Percentiles rank a stretch among this genome's conserved stretches.
Evolutionary conservation across 2,797 vertebrate genomes (phyloP).

Genomic region (Pangasius krempfi): DNA sequence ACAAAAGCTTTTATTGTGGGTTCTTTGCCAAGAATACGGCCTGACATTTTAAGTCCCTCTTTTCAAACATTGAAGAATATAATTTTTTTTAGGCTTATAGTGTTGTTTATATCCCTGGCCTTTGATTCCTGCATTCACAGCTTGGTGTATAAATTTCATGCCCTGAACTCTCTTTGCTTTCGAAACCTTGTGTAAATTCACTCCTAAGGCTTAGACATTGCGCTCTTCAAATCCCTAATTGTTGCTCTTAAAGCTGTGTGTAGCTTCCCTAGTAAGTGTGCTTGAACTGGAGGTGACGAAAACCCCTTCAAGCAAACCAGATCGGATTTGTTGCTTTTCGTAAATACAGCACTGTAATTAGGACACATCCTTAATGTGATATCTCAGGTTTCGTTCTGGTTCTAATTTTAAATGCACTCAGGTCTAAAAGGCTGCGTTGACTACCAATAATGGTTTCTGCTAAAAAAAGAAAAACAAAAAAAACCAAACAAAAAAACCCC

Average conservation of each 20-base stretch:
- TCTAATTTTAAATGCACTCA: neutral
- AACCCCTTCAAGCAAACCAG: neutral
- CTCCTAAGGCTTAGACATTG: constrained; percentile 9
- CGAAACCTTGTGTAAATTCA: constrained; percentile 18
- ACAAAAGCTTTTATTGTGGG: neutral
- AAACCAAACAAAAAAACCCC: too few relatives aligned
- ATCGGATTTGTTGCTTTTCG: neutral
- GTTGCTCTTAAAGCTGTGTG: constrained; percentile 20
- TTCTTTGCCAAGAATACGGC: neutral
- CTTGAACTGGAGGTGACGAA: constrained; percentile 10
- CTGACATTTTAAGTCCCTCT: constrained; percentile 13
- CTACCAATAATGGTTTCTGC: neutral
- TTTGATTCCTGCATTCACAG: neutral
- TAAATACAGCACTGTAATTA: neutral
- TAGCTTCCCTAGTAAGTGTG: neutral
- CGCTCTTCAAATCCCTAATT: constrained; percentile 20
- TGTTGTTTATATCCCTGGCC: constrained; percentile 4
- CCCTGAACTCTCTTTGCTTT: neutral
- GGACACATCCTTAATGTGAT: neutral
- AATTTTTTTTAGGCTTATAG: neutral
- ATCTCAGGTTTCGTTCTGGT: neutral
- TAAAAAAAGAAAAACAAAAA: neutral
- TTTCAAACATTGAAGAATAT: neutral
- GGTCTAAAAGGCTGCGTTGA: neutral
- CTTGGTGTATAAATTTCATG: neutral